phyloP scores from a whole-genome alignment of 2,888 invertebrate genomes.

The Coelinius sp. region DNA sequence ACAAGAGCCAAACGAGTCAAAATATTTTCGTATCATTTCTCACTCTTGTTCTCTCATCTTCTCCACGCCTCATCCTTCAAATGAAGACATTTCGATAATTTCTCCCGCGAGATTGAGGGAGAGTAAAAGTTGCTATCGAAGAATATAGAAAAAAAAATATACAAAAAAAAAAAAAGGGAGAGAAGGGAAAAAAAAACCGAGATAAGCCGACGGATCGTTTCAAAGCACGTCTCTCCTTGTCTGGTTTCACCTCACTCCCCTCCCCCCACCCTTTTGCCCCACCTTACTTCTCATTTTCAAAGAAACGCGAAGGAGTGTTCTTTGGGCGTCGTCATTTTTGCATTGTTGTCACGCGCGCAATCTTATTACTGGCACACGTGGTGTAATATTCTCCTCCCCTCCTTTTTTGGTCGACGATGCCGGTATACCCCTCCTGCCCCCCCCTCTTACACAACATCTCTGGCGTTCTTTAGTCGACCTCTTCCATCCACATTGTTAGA shows the following conservation, averaged over 20 bases:
- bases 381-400: slow-evolving; percentile 65
- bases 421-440: slow-evolving; percentile 24
- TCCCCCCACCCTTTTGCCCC: neutral
- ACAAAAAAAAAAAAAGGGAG: neutral
- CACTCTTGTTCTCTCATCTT: neutral
- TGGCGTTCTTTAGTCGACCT: slow-evolving; percentile 8
- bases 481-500: slow-evolving; percentile 54
- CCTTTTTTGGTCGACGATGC: slow-evolving; percentile 19
- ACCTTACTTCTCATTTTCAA: neutral
- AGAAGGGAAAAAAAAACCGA: neutral
- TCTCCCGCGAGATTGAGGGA: neutral
- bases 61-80: slow-evolving; percentile 1
- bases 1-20: slow-evolving; percentile 3
- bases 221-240: neutral
- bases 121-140: neutral
- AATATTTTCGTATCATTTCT: slow-evolving; percentile 8
- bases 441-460: neutral
- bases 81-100: slow-evolving; percentile 19
- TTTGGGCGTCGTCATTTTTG: slow-evolving; percentile 56
- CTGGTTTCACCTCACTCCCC: neutral
- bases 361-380: slow-evolving; percentile 69
- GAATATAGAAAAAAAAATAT: neutral
- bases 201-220: slow-evolving; percentile 13
- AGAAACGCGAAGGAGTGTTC: slow-evolving; percentile 3
- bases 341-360: slow-evolving; percentile 68